These are phyloP conservation scores for Amblyopsis hoosieri DNA, from an alignment of 2,797 vertebrate species.

Conservation along the genomic window DNA sequence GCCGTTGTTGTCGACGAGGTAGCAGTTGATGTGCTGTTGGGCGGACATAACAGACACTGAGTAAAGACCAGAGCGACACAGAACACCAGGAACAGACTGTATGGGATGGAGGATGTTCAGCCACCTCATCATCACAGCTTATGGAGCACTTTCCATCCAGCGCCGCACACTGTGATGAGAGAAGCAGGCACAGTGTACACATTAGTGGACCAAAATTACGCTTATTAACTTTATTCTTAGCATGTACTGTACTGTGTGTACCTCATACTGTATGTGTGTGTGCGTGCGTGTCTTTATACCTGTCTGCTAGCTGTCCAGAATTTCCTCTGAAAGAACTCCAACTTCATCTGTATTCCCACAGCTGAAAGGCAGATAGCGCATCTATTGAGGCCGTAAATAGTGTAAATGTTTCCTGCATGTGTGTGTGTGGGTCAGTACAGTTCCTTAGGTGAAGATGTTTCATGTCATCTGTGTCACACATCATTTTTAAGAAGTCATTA, in stretches of 20 bases:
- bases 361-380: slow-evolving; percentile 78
- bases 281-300: slow-evolving; percentile 70
- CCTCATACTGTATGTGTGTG: slow-evolving; percentile 9
- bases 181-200: neutral
- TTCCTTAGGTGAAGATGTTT: slow-evolving; percentile 5
- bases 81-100: neutral
- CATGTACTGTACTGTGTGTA: neutral
- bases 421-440: neutral
- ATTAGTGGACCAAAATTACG: neutral
- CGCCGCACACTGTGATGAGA: slow-evolving; percentile 85
- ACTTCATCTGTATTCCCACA: slow-evolving; percentile 99
- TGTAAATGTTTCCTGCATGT: neutral
- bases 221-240: no score
- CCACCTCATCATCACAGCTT: slow-evolving; percentile 95
- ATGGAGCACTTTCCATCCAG: slow-evolving; percentile 94
- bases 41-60: neutral
- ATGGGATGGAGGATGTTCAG: slow-evolving; percentile 31
- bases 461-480: slow-evolving; percentile 10
- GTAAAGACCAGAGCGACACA: neutral
- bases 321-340: slow-evolving; percentile 98
- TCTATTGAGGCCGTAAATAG: neutral
- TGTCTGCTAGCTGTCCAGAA: slow-evolving; percentile 99
- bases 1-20: slow-evolving; percentile 95
- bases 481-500: slow-evolving; percentile 10
- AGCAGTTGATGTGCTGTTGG: slow-evolving; percentile 88